Evolutionary conservation across 2,113 vertebrate species (phyloP).

Genomic region (Chloropsis hardwickii): DNA sequence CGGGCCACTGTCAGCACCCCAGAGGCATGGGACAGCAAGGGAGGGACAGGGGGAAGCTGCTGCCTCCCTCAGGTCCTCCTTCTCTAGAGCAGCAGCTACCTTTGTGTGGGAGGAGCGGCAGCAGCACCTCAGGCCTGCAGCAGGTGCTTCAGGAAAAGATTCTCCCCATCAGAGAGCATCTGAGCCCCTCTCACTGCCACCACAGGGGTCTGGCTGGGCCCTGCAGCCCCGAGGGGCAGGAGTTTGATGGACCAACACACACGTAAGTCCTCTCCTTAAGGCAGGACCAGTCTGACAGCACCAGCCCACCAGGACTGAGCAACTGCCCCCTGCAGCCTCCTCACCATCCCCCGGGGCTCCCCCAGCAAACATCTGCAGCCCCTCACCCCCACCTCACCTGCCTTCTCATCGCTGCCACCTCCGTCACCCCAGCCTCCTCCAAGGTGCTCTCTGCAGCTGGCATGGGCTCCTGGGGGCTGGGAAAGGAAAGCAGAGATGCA

Average conservation of each 20-base stretch:
- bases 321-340: not conserved
- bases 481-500: not conserved
- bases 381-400: slow-evolving; percentile 39
- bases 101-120: not conserved
- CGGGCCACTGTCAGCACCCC: not conserved
- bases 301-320: not conserved
- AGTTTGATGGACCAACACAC: not conserved
- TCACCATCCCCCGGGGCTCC: not conserved
- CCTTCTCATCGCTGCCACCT: slow-evolving; percentile 45
- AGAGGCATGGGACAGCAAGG: not conserved
- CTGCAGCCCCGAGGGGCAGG: not conserved
- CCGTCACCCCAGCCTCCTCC: not conserved
- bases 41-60: not conserved
- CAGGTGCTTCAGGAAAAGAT: not conserved
- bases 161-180: not conserved
- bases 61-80: not conserved
- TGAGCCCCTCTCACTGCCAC: not conserved
- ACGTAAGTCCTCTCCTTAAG: not conserved
- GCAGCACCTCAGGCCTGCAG: not conserved
- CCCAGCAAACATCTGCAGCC: not conserved
- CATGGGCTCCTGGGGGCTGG: not conserved
- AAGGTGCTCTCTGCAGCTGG: not conserved
- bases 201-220: not conserved
- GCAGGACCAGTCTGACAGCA: not conserved
- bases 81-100: not conserved